Evolutionary conservation across 2,113 vertebrate species (phyloP), one percentile per base, ranked within the genome.

Genomic region (Paedocypris sp.): DNA sequence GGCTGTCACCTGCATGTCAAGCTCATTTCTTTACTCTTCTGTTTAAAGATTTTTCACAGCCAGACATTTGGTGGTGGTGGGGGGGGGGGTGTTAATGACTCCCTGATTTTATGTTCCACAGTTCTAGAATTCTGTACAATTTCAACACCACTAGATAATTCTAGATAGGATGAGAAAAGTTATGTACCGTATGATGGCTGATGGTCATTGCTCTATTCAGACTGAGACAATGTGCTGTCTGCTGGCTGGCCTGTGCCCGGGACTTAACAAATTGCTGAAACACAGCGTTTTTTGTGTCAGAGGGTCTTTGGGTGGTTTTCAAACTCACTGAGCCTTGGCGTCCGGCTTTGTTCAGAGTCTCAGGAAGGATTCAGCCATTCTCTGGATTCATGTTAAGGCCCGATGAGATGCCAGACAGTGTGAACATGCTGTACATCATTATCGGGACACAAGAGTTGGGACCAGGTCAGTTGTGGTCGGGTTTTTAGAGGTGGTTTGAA

Each of bases 1-100:
- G 71, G 59, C 46, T 58, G n/a, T 49, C 26, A 51, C 5, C 33
- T 57, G 47, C 39, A 59, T 39, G 64, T 67, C 67, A 58, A 11
- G 36, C 13, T 10, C 28, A 32, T 31, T 45, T 23, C 32, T 67
- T 42, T 2, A 1, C 48, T 4, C 15, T 19, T 51, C 33, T 18
- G 49, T 19, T 26, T 5, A 56, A 36, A 54, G 23, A 1, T 19
- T 23, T 42, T 43, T 15, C 12, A 29, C 15, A 41, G 16, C 18
- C 10, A 29, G 52, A 43, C 26, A 19, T 43, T 31, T 9, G n/a
- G n/a, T n/a, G n/a, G n/a, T n/a, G n/a, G n/a, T n/a, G n/a, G n/a
- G n/a, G n/a, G n/a, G n/a, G n/a, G n/a, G n/a, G n/a, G n/a, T n/a
- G n/a, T n/a, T n/a, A n/a, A n/a, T n/a, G n/a, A n/a, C n/a, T n/a